These are phyloP conservation scores for Clytia hemisphaerica DNA, from an alignment of 30 jellyfish, hydroid and myxozoan genomes.

Conservation along the genomic window DNA sequence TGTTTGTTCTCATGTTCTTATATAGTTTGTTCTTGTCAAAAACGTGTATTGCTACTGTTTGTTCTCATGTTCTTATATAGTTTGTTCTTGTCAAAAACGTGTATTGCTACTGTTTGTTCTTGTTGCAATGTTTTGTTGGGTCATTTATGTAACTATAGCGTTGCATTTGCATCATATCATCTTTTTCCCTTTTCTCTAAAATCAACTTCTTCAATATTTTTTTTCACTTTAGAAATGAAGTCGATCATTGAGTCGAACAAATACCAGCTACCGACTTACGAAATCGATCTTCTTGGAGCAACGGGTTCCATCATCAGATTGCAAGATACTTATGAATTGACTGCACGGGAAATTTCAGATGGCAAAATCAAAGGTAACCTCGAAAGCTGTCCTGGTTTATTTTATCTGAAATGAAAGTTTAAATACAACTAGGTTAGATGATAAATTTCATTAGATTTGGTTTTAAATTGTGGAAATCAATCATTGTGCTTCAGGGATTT, in stretches of 20 bases:
- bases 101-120: too few species aligned
- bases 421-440: background rate
- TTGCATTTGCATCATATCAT: too few species aligned
- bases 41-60: too few species aligned
- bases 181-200: too few species aligned
- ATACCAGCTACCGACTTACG: conserved; percentile 58
- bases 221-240: conserved; percentile 44
- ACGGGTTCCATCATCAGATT: conserved; percentile 74
- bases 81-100: too few species aligned
- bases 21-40: too few species aligned
- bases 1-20: too few species aligned
- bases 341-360: conserved; percentile 76
- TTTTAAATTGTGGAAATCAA: too few species aligned
- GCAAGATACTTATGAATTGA: conserved; percentile 72
- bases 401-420: background rate
- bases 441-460: background rate
- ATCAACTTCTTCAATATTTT: too few species aligned
- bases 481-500: conserved; percentile 60
- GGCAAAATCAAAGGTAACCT: conserved; percentile 65
- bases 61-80: too few species aligned
- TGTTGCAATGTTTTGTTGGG: too few species aligned
- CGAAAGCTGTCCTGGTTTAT: background rate
- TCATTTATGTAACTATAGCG: too few species aligned
- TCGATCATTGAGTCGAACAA: conserved; percentile 37
- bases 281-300: conserved; percentile 81